Evolutionary conservation across 2,113 vertebrate species (phyloP), one percentile per base, ranked within the genome.

Genomic region (Perognathus longimembris): DNA sequence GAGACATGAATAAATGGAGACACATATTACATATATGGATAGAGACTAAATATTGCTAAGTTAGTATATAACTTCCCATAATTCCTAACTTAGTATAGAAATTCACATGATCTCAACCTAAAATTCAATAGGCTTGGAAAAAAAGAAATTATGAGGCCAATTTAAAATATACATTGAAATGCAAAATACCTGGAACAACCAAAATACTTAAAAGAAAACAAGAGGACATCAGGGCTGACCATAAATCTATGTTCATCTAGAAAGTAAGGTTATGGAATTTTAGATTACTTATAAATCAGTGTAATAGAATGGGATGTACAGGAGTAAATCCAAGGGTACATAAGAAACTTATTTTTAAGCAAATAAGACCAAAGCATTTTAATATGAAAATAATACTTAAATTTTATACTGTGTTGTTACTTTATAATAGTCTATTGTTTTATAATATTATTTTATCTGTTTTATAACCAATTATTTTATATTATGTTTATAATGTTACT

Each of bases 231-330:
- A 76, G 71, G 40, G 22, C 67, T 86, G 79, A 63, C 5, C 42
- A 64, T 64, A 85, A 90, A 87, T 87, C 77, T 87, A 73, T 57
- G 80, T 28, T 73, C 76, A 83, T 74, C 57, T 73, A 71, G 57
- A 67, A 11, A 73, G 5, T 38, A 59, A 22, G 18, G 61, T 36
- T 81, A 40, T 42, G 20, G 50, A 70, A 59, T 81, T 66, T 21
- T 45, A 90, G 40, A n/a, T 63, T 82, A 78, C 12, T 20, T 71
- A 70, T 75, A 57, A 92, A 81, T 77, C 54, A 42, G 54, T 76
- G 28, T 24, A 70, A 76, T 34, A 66, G 42, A 45, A n/a, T 50
- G 32, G 8, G n/a, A 34, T 69, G 7, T 61, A 66, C 26, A 86
- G 86, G 75, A 70, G 36, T 75, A 85, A 91, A 54, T 28, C 42